These are phyloP conservation scores for Leptura quadrifasciata DNA, from an alignment of 2,888 invertebrate species.

Conservation along the genomic window DNA sequence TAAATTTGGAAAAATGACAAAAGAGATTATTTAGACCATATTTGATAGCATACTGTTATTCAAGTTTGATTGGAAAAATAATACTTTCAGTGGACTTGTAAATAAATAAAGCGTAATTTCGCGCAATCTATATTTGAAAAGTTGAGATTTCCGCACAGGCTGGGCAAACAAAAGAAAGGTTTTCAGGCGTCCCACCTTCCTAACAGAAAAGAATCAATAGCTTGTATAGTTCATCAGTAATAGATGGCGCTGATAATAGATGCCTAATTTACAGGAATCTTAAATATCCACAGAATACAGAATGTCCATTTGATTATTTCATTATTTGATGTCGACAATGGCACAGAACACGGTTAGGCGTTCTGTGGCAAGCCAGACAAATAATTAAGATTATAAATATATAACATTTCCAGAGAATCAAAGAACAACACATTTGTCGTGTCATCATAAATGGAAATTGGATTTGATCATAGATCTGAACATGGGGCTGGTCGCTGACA, in stretches of 20 bases:
- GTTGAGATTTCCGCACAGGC: constrained; percentile 38
- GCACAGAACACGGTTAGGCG: too few species aligned
- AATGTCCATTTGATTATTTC: too few species aligned
- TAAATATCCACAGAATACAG: not conserved
- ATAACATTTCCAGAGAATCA: too few species aligned
- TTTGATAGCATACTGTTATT: constrained; percentile 2
- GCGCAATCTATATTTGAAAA: constrained; percentile 45
- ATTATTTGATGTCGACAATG: too few species aligned
- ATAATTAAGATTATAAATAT: too few species aligned
- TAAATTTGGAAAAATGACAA: not conserved
- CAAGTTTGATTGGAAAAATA: not conserved
- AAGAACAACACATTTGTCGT: too few species aligned
- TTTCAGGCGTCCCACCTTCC: constrained; percentile 44
- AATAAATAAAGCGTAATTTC: constrained; percentile 25
- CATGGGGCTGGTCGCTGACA: too few species aligned
- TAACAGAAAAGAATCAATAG: constrained; percentile 45
- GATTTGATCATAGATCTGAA: too few species aligned
- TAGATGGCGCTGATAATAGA: constrained; percentile 44
- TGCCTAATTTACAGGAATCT: not conserved
- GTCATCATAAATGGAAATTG: too few species aligned
- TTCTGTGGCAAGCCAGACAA: too few species aligned
- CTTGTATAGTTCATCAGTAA: constrained; percentile 39
- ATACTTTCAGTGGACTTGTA: not conserved
- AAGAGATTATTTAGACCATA: not conserved
- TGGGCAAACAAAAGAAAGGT: constrained; percentile 42